phyloP scores from a whole-genome alignment of 2,113 vertebrate genomes.

The Saguinus imperator region DNA sequence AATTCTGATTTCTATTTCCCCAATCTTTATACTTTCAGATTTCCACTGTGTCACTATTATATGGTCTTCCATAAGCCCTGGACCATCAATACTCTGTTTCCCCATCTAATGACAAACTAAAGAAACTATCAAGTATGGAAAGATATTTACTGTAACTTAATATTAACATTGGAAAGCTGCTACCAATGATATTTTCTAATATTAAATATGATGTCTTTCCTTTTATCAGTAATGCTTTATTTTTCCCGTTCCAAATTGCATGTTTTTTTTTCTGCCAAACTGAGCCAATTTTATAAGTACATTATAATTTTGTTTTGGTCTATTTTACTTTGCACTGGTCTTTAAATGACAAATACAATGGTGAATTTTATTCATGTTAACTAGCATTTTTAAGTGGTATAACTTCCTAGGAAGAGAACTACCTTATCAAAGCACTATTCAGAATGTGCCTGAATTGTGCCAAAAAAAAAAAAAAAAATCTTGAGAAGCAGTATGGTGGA shows the following conservation, averaged over 20 bases:
- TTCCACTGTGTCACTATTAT: neutral
- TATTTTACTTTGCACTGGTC: neutral
- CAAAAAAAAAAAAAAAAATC: neutral
- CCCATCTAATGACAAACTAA: neutral
- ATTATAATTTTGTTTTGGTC: neutral
- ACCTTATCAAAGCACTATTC: neutral
- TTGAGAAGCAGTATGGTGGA: neutral
- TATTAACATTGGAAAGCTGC: neutral
- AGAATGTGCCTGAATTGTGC: neutral
- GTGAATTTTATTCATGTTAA: neutral
- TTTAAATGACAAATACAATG: neutral
- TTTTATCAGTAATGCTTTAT: neutral
- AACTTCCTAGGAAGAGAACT: neutral
- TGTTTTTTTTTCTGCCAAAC: neutral
- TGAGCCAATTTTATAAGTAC: neutral
- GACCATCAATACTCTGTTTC: neutral
- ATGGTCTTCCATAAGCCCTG: neutral
- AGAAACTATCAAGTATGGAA: neutral
- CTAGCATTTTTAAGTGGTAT: constrained; percentile 5
- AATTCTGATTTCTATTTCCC: neutral
- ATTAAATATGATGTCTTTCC: neutral
- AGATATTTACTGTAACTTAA: neutral
- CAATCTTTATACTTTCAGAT: neutral
- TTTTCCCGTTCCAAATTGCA: neutral
- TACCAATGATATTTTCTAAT: neutral